A percentile compares a stretch with the other conserved stretches of the same genome.
These are phyloP conservation scores for Phenganax marumi DNA, from an alignment of 92 coral and sea anemone species.

Conservation along the genomic window DNA sequence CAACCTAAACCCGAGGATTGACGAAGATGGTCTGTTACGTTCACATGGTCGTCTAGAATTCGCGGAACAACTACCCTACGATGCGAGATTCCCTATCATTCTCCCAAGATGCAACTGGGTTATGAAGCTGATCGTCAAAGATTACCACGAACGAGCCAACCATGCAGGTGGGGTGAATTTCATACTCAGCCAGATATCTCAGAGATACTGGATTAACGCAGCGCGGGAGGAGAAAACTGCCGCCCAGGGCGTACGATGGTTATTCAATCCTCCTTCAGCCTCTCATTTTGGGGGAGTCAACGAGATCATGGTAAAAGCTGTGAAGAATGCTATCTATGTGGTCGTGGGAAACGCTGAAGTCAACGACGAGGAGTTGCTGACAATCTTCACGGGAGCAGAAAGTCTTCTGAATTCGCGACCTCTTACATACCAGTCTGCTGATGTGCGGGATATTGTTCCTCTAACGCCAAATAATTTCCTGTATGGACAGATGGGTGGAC, in stretches of 20 bases:
- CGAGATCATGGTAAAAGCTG: no score
- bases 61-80: conserved; percentile 1
- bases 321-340: no score
- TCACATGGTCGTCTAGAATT: not conserved
- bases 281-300: not conserved
- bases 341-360: no score
- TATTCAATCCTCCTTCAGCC: not conserved
- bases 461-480: not conserved
- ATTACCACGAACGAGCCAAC: not conserved
- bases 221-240: not conserved
- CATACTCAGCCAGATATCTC: no score
- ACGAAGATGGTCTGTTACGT: not conserved
- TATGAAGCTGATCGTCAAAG: not conserved
- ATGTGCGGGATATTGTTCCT: not conserved
- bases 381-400: no score
- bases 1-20: not conserved
- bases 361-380: no score
- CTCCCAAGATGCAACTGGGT: no score
- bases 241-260: conserved; percentile 1
- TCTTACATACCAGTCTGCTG: not conserved
- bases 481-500: conserved; percentile 1
- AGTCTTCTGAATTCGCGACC: not conserved
- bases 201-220: no score
- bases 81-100: no score
- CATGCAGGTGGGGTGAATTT: not conserved